phyloP scores from a whole-genome alignment of 2,113 vertebrate species.

The Pollachius pollachius region DNA sequence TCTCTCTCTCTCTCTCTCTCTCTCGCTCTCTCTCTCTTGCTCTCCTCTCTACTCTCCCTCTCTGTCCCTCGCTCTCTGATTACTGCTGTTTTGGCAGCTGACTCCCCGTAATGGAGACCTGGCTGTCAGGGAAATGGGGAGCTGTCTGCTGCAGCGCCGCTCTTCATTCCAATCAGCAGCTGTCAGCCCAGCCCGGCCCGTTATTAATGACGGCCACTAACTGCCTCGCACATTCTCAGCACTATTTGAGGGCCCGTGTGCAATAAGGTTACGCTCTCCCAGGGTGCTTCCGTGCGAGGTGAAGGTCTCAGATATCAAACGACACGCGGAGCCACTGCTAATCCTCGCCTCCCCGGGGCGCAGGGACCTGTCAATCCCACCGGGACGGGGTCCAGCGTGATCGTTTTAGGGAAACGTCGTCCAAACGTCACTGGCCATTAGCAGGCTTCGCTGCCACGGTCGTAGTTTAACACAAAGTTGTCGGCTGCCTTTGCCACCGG shows the following conservation, averaged over 20 bases:
- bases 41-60: no score
- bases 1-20: no score
- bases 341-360: constrained; percentile 13
- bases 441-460: no score
- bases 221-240: constrained; percentile 70
- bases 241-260: constrained; percentile 70
- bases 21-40: no score
- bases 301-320: constrained; percentile 68
- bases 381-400: neutral
- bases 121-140: constrained; percentile 76
- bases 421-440: no score
- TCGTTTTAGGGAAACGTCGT: no score
- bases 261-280: constrained; percentile 66
- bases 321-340: constrained; percentile 28
- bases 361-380: constrained; percentile 12
- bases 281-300: constrained; percentile 52
- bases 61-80: constrained; percentile 49
- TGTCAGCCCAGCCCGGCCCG: constrained; percentile 57
- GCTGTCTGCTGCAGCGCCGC: constrained; percentile 68
- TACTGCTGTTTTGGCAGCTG: constrained; percentile 75
- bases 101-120: constrained; percentile 67
- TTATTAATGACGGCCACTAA: constrained; percentile 79
- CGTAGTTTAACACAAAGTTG: no score
- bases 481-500: no score
- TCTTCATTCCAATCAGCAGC: constrained; percentile 74